Percentiles rank a stretch among this genome's conserved stretches.
Conservation (phyloP, 2,888 invertebrate species). For the Drosophila suboccidentalis region DNA sequence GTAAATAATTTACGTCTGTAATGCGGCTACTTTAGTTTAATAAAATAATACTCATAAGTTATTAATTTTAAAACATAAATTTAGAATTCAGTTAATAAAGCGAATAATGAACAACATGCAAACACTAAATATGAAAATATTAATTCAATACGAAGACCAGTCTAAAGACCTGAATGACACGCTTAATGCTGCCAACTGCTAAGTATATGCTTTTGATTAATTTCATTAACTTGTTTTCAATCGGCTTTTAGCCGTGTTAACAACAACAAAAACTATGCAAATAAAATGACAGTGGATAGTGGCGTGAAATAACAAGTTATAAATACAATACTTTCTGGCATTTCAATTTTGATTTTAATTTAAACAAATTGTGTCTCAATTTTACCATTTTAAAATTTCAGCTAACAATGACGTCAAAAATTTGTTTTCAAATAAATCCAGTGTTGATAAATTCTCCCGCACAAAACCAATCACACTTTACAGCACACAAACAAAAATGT, state of each 20-base stretch:
- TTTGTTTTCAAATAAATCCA: conserved; percentile 7
- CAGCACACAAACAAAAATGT: conserved; percentile 8
- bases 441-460: conserved; percentile 23
- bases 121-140: conserved; percentile 49
- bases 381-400: background rate
- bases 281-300: background rate
- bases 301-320: conserved; percentile 41
- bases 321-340: conserved; percentile 1
- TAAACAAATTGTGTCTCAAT: background rate
- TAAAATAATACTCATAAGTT: conserved; percentile 66
- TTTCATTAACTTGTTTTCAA: conserved; percentile 68
- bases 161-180: conserved; percentile 47
- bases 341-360: conserved; percentile 14
- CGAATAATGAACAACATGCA: conserved; percentile 41
- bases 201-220: conserved; percentile 64
- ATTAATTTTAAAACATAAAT: conserved; percentile 60
- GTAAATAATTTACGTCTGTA: conserved; percentile 45
- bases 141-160: conserved; percentile 50
- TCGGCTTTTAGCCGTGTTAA: conserved; percentile 63
- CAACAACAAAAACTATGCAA: conserved; percentile 21
- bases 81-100: conserved; percentile 70
- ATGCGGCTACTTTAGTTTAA: conserved; percentile 50
- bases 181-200: conserved; percentile 49
- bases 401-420: background rate
- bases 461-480: background rate